Base-by-base conservation (phyloP, 1,140 invertebrate genomes). In the Papilio machaon region DNA sequence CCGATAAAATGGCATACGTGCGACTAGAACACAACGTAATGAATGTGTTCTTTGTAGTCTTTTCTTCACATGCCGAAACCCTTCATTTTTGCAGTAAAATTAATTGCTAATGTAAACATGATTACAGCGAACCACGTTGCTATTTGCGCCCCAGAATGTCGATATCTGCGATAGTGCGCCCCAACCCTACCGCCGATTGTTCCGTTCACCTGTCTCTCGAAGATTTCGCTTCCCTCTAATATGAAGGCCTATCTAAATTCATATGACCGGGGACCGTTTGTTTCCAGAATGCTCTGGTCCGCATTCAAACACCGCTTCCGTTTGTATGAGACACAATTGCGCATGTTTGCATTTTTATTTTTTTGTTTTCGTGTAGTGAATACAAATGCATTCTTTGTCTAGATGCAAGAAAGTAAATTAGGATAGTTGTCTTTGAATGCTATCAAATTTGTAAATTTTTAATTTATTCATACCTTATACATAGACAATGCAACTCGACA, bases 311-410 rank as follows among this genome's bases (percentile, higher is more conserved):
- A 81, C 85, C 84, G 70, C 88, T 85, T 87, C 85, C 84, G 87
- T 90, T 88, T 90, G 89, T 89, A 87, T 87, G 89, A 90, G 90
- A 92, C 88, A 91, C 89, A 91, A 94, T 94, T 94, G 92, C 86
- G 85, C 86, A 81, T 92, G 91, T 94, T 93, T 92, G 92, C 92
- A 94, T 92, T 93, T 94, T 92, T 92, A 93, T 93, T 86, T 91
- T 90, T 87, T 92, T 91, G 87, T 93, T 92, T 93, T 94, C 90
- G 91, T 91, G 89, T 87, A 85, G 85, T 86, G 90, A 92, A 94
- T 94, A 90, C 87, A 87, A 91, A 94, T 92, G 86, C 87, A 86
- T 85, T 85, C 88, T 91, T 90, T 90, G 87, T 92, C 87, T 90
- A 85, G 85, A 89, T 86, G 79, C 75, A 85, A 82, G 85, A 85